phyloP scores from a whole-genome alignment of 35 echinoderm and acorn worm genomes.

The Diadema setosum region DNA sequence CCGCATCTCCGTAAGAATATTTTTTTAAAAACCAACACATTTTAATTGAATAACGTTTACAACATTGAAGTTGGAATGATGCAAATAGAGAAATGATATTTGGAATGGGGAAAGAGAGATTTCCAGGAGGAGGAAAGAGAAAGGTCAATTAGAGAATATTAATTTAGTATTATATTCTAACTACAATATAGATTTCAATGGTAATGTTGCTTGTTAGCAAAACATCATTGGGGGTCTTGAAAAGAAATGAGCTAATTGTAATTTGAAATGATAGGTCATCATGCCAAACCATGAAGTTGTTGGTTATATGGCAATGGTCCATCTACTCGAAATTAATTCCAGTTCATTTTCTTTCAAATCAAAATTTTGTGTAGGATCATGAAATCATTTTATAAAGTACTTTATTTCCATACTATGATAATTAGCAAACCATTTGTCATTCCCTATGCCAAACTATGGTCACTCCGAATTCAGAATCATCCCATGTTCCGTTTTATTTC shows the following conservation, averaged over 20 bases:
- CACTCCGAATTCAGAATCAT: too few relatives aligned
- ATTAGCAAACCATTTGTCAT: too few relatives aligned
- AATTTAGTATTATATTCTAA: background rate
- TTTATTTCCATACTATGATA: too few relatives aligned
- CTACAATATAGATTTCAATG: background rate
- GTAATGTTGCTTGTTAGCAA: background rate
- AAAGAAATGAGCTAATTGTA: background rate
- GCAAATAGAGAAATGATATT: too few relatives aligned
- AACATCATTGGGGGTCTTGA: background rate
- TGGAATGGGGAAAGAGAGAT: too few relatives aligned
- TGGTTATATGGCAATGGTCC: background rate
- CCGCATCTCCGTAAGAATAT: background rate
- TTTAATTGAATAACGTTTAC: background rate
- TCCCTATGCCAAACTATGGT: too few relatives aligned
- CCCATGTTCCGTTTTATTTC: background rate
- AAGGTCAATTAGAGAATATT: background rate
- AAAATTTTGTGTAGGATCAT: too few relatives aligned
- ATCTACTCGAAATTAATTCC: too few relatives aligned
- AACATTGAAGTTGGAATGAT: background rate
- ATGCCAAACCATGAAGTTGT: background rate
- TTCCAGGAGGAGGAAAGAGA: background rate
- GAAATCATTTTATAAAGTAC: too few relatives aligned
- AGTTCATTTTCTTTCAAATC: too few relatives aligned
- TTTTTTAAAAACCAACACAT: background rate
- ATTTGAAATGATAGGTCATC: background rate